These are phyloP conservation scores for Macrotrachela quadricornifera DNA, from an alignment of 1,140 invertebrate species.

Conservation along the genomic window DNA sequence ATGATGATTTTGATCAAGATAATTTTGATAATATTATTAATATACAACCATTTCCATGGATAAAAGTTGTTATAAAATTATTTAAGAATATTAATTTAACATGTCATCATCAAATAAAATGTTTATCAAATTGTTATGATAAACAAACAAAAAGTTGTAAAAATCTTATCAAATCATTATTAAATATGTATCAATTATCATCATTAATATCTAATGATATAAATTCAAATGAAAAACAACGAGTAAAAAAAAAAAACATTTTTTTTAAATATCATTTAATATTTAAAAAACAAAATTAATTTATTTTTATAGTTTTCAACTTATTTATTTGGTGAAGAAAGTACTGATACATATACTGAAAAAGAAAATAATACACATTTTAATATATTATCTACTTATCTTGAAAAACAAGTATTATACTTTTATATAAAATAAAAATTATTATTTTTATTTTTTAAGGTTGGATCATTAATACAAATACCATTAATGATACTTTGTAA, in stretches of 20 bases:
- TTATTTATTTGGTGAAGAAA: too few relatives aligned
- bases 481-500: conserved; percentile 70
- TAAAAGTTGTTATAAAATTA: conserved; percentile 1
- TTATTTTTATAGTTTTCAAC: too few relatives aligned
- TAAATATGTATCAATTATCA: conserved; percentile 10
- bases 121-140: conserved; percentile 77
- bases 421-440: neutral
- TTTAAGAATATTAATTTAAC: neutral
- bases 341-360: conserved; percentile 1
- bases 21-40: too few relatives aligned
- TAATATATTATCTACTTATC: neutral
- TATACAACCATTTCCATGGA: conserved; percentile 5
- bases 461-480: conserved; percentile 55
- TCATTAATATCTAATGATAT: too few relatives aligned
- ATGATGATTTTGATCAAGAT: too few relatives aligned
- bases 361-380: neutral
- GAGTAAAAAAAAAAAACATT: too few relatives aligned
- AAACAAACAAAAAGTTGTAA: conserved; percentile 69
- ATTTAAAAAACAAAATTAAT: too few relatives aligned
- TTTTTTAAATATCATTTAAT: too few relatives aligned
- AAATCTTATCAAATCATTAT: conserved; percentile 43
- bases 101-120: conserved; percentile 23
- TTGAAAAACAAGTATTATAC: conserved; percentile 2
- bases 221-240: too few relatives aligned
- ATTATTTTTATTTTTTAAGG: conserved; percentile 39